These are phyloP conservation scores for Ammospiza caudacuta DNA, from an alignment of 2,113 vertebrate genomes.

Conservation along the genomic window DNA sequence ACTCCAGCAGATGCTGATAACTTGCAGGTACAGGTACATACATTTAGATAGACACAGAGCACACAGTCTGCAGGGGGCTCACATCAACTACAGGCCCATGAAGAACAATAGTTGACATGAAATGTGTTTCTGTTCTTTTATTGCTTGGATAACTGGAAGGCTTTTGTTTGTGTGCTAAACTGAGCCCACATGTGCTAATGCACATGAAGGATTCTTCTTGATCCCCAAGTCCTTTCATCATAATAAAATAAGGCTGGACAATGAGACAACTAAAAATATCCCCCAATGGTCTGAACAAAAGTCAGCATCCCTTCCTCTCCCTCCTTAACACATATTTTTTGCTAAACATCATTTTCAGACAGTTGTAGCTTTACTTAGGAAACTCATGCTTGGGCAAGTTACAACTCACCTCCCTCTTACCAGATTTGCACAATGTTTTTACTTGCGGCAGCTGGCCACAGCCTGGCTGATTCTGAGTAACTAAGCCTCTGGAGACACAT, in stretches of 20 bases:
- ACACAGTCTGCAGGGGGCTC: neutral
- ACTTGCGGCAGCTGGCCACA: conserved; percentile 1
- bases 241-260: neutral
- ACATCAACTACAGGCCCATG: neutral
- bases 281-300: neutral
- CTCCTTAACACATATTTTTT: neutral
- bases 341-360: neutral
- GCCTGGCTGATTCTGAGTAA: neutral
- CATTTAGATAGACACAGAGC: neutral
- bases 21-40: neutral
- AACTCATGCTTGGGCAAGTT: conserved; percentile 29
- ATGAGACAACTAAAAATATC: neutral
- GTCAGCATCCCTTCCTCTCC: neutral
- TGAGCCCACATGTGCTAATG: neutral
- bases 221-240: neutral
- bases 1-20: neutral
- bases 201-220: neutral
- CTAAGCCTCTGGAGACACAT: neutral
- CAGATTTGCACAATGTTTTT: conserved; percentile 18
- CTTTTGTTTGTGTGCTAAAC: neutral
- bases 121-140: neutral
- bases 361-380: neutral
- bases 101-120: neutral
- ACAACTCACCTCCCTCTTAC: conserved; percentile 4
- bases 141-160: neutral